phyloP scores from a whole-genome alignment of 2,797 vertebrate species.

The Cossypha heuglini region DNA sequence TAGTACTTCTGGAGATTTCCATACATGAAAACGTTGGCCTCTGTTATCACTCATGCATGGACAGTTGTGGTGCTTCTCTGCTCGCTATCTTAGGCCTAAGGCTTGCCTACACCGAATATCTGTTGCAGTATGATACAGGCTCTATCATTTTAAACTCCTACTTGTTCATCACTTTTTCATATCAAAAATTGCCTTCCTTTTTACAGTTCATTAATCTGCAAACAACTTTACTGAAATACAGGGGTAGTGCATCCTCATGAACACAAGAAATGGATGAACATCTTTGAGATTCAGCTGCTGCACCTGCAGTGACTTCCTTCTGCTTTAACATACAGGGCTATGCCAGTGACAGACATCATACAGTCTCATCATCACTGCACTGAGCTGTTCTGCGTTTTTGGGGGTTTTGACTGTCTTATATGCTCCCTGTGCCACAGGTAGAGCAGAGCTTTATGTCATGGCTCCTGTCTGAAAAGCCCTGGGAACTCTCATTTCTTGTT shows the following conservation, averaged over 20 bases:
- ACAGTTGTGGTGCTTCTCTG: background rate
- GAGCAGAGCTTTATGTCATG: fast-evolving
- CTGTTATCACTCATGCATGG: background rate
- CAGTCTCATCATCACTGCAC: background rate
- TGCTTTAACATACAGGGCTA: background rate
- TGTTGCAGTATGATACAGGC: background rate
- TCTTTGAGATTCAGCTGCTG: background rate
- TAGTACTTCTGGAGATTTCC: slow-evolving; percentile 44
- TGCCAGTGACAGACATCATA: background rate
- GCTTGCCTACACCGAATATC: background rate
- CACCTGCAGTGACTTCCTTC: background rate
- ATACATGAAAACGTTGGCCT: slow-evolving; percentile 10
- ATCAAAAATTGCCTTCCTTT: background rate
- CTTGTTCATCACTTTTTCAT: background rate
- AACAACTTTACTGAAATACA: background rate
- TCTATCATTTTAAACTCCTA: background rate
- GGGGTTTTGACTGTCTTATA: fast-evolving
- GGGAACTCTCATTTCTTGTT: background rate
- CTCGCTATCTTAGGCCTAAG: background rate
- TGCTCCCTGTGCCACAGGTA: background rate
- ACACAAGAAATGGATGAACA: fast-evolving
- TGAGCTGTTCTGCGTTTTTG: background rate
- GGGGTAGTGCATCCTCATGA: background rate
- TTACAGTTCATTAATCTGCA: background rate
- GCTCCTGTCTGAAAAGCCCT: background rate